Evolutionary conservation across 2,797 vertebrate species (phyloP), one percentile per base, ranked within the genome.

Genomic region (Lacerta viridis): DNA sequence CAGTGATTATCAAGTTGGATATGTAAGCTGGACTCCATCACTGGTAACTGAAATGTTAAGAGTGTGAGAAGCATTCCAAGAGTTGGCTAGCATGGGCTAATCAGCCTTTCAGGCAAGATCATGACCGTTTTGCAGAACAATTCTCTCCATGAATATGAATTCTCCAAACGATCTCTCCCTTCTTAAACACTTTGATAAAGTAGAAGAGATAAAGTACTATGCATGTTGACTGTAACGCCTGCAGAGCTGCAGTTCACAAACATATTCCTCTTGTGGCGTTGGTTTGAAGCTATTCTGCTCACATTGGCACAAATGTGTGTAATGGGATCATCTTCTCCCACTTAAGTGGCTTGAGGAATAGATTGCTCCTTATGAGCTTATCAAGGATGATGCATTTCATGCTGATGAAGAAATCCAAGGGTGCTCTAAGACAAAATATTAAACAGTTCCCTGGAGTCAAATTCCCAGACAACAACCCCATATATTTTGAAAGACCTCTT

Each of bases 401-500:
- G n/a, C 43, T 50, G 10, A 88, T 71, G 33, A 10, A 55, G 2
- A 59, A 55, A 78, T 75, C 55, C 36, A 46, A 74, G 55, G 11
- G 8, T 74, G 43, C 11, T 75, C 3, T 9, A 59, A n/a, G 20
- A 36, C 43, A 17, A 61, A 84, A 84, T 27, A 43, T 55, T 20
- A 78, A 81, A 50, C 25, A 82, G 33, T 78, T 55, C 59, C 33
- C 61, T 68, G 72, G 33, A 75, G 36, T 74, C 78, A 86, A n/a
- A 41, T 27, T 23, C 43, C 41, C 20, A 68, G 72, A 72, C 50
- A 66, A 64, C 55, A 85, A 39, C 3, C 36, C 33, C 46, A 55
- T 33, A 59, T 59, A 50, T 75, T 85, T 89, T 80, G 77, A 80
- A 89, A 89, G n/a, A 39, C 9, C 41, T 69, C 76, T 84, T 59